Conservation (phyloP, 2,113 vertebrate species). For the Daphoenositta chrysoptera region DNA sequence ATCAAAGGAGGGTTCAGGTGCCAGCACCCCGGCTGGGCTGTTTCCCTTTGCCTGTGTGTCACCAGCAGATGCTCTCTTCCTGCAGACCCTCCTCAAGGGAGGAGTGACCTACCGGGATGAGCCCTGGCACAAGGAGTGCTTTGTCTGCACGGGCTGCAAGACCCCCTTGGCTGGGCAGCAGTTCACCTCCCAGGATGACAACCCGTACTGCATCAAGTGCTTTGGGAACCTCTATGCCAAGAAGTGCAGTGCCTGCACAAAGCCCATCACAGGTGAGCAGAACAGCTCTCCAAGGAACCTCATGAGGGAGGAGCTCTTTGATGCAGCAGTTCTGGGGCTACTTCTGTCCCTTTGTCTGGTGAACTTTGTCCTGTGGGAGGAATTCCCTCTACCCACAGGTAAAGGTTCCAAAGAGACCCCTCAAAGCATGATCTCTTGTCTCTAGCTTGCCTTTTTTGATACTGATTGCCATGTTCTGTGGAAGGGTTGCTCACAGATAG, state of each 20-base stretch:
- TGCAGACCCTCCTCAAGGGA: constrained; percentile 92
- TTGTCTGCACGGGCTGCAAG: constrained; percentile 93
- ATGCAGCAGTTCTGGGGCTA: not conserved
- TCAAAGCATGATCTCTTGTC: not conserved
- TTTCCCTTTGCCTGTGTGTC: not conserved
- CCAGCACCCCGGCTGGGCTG: rapidly evolving
- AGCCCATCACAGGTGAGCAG: constrained; percentile 92
- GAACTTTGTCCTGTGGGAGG: not conserved
- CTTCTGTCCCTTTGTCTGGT: not conserved
- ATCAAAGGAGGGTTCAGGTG: not conserved
- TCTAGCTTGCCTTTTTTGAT: not conserved
- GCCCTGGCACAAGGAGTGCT: constrained; percentile 98
- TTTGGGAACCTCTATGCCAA: constrained; percentile 96
- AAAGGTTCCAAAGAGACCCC: not conserved
- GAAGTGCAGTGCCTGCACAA: constrained; percentile 92
- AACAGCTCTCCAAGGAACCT: rapidly evolving
- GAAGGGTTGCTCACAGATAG: not conserved
- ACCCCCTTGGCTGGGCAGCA: constrained; percentile 94
- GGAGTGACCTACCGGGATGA: constrained; percentile 97
- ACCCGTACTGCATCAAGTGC: constrained; percentile 93
- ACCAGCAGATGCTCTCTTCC: not conserved
- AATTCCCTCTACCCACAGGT: not conserved
- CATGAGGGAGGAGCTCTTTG: not conserved
- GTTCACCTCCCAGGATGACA: constrained; percentile 96
- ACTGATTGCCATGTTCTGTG: not conserved